Base-by-base conservation (phyloP, 1,140 invertebrate genomes). In the Gerris buenoi region DNA sequence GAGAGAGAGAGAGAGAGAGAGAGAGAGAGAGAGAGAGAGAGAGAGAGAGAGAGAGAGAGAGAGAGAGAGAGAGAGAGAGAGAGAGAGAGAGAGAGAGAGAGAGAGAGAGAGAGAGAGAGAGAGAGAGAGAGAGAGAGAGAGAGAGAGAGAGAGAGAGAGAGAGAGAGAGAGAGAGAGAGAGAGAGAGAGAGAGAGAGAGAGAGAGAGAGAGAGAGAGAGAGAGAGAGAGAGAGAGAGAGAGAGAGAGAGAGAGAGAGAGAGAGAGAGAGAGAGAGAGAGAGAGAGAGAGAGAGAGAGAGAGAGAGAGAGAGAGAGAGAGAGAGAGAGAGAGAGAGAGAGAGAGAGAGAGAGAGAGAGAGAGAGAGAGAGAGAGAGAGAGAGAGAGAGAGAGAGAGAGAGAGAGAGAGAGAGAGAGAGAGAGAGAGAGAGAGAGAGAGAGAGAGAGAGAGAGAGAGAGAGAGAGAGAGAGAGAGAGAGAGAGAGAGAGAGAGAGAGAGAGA, bases 91-190 rank as follows among this genome's bases (percentile, higher is more conserved):
- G 62, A 63, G 62, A 63, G 62, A 63, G 62, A 63, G 62, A 63
- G 62, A 63, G 62, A 63, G 62, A 63, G 62, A 63, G 62, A 63
- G 62, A 63, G 62, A 63, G 62, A 63, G 62, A 63, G 62, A 63
- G 62, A 63, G 62, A 63, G 62, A 63, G 62, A 63, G 59, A 60
- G 59, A 26, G 14, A 63, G 25, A 63, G 25, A 63, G 61, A 26
- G 15, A 63, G 25, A 26, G 61, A 63, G 61, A 63, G 61, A 63
- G 61, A 26, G 61, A 63, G 61, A 25, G 61, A 25, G 61, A 63
- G 61, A 63, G 61, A 63, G 61, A 63, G 61, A 63, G 25, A 63
- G 15, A 22, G 25, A 26, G 61, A 22, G 61, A 25, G 15, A 22
- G 61, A 22, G 25, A 25, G 25, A 25, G 25, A 26, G 61, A 26